Percentiles rank a stretch among this genome's conserved stretches.
These are phyloP conservation scores for Nephrocerus scutellatus DNA, from an alignment of 2,888 invertebrate genomes.

Conservation along the genomic window DNA sequence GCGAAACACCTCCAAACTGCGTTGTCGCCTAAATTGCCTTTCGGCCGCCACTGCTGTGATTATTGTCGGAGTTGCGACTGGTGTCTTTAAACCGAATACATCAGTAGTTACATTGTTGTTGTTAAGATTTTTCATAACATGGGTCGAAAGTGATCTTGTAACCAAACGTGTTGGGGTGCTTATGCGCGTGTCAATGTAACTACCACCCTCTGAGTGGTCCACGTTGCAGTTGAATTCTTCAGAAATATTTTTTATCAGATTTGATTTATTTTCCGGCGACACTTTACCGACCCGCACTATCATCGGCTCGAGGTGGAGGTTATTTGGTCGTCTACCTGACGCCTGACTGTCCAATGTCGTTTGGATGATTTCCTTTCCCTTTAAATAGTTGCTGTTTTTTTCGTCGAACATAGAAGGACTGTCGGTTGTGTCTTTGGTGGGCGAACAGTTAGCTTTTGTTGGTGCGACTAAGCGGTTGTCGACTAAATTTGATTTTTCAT, in stretches of 20 bases:
- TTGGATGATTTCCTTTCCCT: conserved; percentile 20
- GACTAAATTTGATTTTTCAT: conserved; percentile 46
- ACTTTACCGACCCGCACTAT: conserved; percentile 25
- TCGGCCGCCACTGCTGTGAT: conserved; percentile 25
- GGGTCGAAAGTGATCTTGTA: conserved; percentile 36
- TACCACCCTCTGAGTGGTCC: too few relatives aligned
- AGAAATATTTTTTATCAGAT: conserved; percentile 41
- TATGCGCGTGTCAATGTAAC: conserved; percentile 28
- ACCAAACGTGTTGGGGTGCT: conserved; percentile 38
- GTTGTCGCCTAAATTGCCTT: conserved; percentile 52
- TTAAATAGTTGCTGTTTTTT: conserved; percentile 21
- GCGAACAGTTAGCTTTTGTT: conserved; percentile 18
- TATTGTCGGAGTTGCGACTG: conserved; percentile 27
- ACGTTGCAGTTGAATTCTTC: conserved; percentile 29
- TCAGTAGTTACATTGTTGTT: conserved; percentile 20
- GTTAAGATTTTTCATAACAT: conserved; percentile 30
- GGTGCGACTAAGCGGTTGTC: conserved; percentile 27
- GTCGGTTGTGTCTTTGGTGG: conserved; percentile 29
- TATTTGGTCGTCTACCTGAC: conserved; percentile 31
- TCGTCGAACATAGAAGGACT: conserved; percentile 29
- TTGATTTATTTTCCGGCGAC: conserved; percentile 36
- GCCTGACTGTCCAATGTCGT: conserved; percentile 20
- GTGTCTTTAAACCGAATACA: conserved; percentile 31
- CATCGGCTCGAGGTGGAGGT: conserved; percentile 40
- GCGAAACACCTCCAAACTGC: conserved; percentile 67